A percentile compares a stretch with the other conserved stretches of the same genome.
Conservation (phyloP, 2,797 vertebrate genomes). For the Echiichthys vipera region DNA sequence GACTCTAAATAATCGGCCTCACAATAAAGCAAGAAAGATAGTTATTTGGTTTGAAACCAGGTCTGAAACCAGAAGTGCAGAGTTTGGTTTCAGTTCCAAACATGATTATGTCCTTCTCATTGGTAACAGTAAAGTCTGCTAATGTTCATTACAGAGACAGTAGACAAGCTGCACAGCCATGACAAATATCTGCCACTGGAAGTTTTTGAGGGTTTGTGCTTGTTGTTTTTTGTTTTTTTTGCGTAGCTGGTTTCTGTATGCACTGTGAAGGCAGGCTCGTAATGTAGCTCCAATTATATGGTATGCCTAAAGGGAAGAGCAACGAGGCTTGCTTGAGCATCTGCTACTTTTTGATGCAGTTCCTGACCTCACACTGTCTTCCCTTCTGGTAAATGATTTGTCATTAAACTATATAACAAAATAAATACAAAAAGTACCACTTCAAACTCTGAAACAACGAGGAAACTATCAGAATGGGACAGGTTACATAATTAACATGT, state of each 20-base stretch:
- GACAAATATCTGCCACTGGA: constrained; percentile 35
- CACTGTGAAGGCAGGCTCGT: constrained; percentile 51
- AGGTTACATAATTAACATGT: constrained; percentile 3
- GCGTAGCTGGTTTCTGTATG: constrained; percentile 28
- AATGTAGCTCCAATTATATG: constrained; percentile 73
- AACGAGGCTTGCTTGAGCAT: constrained; percentile 72
- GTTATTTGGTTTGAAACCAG: constrained; percentile 6
- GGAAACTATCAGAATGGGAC: neutral
- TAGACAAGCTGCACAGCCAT: constrained; percentile 26
- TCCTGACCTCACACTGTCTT: constrained; percentile 64
- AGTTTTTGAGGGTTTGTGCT: constrained; percentile 28
- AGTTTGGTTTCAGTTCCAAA: constrained; percentile 38
- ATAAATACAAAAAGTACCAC: neutral
- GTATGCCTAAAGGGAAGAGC: constrained; percentile 69
- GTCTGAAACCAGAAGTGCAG: constrained; percentile 22
- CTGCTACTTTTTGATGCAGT: constrained; percentile 68
- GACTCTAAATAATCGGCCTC: constrained; percentile 48
- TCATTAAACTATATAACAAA: constrained; percentile 51
- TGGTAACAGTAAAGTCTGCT: constrained; percentile 23
- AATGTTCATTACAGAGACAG: constrained; percentile 51
- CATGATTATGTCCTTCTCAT: constrained; percentile 45
- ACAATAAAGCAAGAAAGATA: constrained; percentile 18
- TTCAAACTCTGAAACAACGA: neutral
- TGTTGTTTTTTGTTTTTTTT: constrained; percentile 6
- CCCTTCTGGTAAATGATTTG: constrained; percentile 58